These are phyloP conservation scores for Manis javanica DNA, from an alignment of 2,797 vertebrate genomes.

Conservation along the genomic window DNA sequence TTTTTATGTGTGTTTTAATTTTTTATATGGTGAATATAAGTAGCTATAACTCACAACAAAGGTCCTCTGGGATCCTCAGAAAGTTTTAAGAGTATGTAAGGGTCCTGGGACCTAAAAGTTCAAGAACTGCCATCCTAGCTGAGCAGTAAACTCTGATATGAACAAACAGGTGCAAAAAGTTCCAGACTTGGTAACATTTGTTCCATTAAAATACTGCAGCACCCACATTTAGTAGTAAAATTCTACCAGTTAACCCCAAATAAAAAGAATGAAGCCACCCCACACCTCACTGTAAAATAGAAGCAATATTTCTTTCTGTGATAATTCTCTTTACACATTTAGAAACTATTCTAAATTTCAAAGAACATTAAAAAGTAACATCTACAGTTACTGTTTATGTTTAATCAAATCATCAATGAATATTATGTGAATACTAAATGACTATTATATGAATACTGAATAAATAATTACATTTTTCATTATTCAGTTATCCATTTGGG, in stretches of 20 bases:
- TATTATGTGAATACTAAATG: neutral
- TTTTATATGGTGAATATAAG: neutral
- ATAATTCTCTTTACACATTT: neutral
- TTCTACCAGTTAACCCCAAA: neutral
- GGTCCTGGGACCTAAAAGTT: neutral
- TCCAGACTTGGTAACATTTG: neutral
- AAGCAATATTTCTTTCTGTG: neutral
- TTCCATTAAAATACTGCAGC: neutral
- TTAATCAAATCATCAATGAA: neutral
- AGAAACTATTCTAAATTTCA: neutral
- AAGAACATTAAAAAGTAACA: constrained; percentile 14
- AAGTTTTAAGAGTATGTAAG: neutral
- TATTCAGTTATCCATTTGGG: neutral
- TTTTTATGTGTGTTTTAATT: constrained; percentile 1
- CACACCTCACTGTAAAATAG: neutral
- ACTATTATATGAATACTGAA: neutral
- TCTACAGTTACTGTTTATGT: neutral
- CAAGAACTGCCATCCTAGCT: neutral
- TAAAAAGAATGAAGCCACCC: neutral
- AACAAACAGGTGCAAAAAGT: neutral
- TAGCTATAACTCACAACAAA: neutral
- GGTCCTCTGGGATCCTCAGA: neutral
- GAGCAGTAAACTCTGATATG: neutral
- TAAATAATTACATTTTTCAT: neutral
- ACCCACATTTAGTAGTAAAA: neutral